Percentiles rank a stretch among this genome's conserved stretches.
These are phyloP conservation scores for Paradisaea rubra DNA, from an alignment of 2,113 vertebrate species.

Conservation along the genomic window DNA sequence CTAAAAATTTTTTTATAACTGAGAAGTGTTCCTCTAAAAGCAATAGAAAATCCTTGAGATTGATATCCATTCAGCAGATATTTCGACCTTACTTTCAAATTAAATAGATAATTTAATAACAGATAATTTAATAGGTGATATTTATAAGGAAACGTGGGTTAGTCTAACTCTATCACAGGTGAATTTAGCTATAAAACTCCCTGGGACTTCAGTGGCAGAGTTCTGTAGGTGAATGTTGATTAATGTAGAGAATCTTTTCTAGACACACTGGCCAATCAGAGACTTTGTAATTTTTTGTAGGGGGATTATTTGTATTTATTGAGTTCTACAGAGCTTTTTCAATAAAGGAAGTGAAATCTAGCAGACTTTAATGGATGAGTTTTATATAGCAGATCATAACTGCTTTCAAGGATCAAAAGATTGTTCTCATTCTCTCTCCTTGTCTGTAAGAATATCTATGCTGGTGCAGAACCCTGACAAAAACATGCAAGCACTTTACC, in stretches of 20 bases:
- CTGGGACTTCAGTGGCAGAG: background rate
- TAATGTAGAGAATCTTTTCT: background rate
- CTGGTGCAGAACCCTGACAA: background rate
- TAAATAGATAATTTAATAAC: background rate
- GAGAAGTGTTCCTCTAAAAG: background rate
- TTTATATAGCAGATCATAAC: background rate
- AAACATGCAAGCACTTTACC: background rate
- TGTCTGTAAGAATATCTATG: background rate
- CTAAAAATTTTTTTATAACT: background rate
- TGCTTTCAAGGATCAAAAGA: conserved; percentile 13
- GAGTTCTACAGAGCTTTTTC: background rate
- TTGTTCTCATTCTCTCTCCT: background rate
- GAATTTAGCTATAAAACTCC: background rate
- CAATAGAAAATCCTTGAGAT: background rate
- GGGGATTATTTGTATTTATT: background rate
- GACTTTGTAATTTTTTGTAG: background rate
- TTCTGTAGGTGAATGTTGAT: background rate
- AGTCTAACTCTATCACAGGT: background rate
- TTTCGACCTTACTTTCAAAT: background rate
- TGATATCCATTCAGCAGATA: background rate
- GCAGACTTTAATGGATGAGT: background rate
- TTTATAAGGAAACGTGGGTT: background rate
- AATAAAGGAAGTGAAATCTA: background rate
- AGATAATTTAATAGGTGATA: background rate
- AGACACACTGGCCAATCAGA: background rate